These are phyloP conservation scores for Dendrocincla fuliginosa DNA, from an alignment of 2,797 vertebrate species.

Conservation along the genomic window DNA sequence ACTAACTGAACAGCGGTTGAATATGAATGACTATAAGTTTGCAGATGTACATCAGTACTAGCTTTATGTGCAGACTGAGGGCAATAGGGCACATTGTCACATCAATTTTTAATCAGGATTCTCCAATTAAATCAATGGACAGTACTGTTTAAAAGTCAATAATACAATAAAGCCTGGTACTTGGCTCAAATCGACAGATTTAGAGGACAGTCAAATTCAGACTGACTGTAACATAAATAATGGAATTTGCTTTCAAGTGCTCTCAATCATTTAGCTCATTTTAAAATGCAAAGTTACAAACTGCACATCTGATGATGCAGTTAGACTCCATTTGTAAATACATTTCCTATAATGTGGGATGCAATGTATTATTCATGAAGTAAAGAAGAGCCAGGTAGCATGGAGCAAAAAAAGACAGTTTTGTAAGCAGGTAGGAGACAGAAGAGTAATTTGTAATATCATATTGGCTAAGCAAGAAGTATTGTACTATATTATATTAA, in stretches of 20 bases:
- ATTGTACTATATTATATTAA: background rate
- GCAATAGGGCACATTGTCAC: constrained; percentile 16
- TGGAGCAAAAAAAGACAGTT: background rate
- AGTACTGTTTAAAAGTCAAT: constrained; percentile 45
- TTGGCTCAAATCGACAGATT: constrained; percentile 27
- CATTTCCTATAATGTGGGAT: constrained; percentile 6
- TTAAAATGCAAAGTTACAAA: constrained; percentile 21
- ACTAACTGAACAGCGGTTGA: background rate
- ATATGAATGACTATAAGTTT: background rate
- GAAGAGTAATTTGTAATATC: background rate
- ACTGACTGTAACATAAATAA: constrained; percentile 29
- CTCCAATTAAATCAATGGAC: constrained; percentile 58
- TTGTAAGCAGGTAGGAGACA: background rate
- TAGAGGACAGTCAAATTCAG: constrained; percentile 25
- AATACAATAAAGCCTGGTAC: constrained; percentile 4
- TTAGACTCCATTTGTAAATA: constrained; percentile 49
- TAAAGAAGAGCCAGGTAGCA: background rate
- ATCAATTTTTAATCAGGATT: constrained; percentile 66
- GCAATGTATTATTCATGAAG: constrained; percentile 6
- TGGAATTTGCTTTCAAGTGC: background rate
- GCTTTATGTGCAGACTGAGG: background rate
- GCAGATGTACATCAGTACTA: background rate
- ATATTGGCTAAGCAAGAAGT: background rate
- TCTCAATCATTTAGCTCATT: constrained; percentile 10
- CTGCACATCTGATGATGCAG: background rate